Evolutionary conservation across 2,113 vertebrate species (phyloP).

Genomic region (Felis catus): F.catus_Fca126_mat1.0 CM031417.1:138600001-138600500

Average conservation of each 20-base stretch:
- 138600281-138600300: not conserved
- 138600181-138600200: not conserved
- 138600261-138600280: not conserved
- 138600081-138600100: rapidly evolving
- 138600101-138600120: rapidly evolving
- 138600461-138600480: not conserved
- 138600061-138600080: not conserved
- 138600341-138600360: not conserved
- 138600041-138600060: not conserved
- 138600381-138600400: not conserved
- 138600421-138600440: not conserved
- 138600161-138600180: not conserved
- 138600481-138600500: not conserved
- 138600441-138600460: not conserved
- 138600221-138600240: not conserved
- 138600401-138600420: not conserved
- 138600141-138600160: not conserved
- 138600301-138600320: rapidly evolving
- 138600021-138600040: not conserved
- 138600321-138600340: not conserved
- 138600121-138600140: not conserved
- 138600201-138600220: not conserved
- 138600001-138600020: not conserved
- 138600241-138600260: too few relatives aligned
- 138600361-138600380: rapidly evolving